Conservation (phyloP, 2,888 invertebrate genomes). For the Apodemia hepburni region DNA sequence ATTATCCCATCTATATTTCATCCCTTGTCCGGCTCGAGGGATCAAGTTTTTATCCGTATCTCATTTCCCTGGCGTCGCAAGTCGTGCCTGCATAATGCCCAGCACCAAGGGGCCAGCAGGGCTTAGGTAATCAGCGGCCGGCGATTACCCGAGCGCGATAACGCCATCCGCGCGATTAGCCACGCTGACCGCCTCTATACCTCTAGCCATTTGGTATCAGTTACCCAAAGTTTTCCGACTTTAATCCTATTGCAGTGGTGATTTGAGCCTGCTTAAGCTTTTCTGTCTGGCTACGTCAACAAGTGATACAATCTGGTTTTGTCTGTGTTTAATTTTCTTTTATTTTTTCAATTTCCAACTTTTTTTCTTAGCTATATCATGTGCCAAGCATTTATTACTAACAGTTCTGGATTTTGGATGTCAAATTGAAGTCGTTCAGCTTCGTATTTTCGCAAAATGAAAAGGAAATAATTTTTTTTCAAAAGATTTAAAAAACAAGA, state of each 20-base stretch:
- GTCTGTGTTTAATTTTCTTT: too few relatives aligned
- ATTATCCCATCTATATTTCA: conserved; percentile 26
- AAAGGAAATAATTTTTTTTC: too few relatives aligned
- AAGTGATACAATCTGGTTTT: not conserved
- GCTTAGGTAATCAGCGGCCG: conserved; percentile 74
- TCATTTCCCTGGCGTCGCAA: conserved; percentile 44
- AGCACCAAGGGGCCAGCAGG: conserved; percentile 60
- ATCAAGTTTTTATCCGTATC: conserved; percentile 36
- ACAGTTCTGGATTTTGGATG: too few relatives aligned
- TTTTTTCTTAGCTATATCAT: too few relatives aligned
- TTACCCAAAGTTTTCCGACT: conserved; percentile 36
- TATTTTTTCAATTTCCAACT: too few relatives aligned
- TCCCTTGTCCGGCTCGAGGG: conserved; percentile 31
- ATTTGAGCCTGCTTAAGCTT: conserved; percentile 12
- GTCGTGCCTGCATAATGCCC: conserved; percentile 69
- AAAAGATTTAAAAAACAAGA: too few relatives aligned
- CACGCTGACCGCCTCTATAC: conserved; percentile 64
- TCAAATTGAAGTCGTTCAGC: too few relatives aligned
- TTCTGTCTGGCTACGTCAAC: conserved; percentile 5
- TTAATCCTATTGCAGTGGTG: conserved; percentile 33
- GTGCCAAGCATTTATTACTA: too few relatives aligned
- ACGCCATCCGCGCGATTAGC: conserved; percentile 74
- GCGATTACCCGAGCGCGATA: conserved; percentile 71
- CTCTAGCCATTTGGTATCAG: conserved; percentile 54
- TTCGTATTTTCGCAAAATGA: too few relatives aligned